Base-by-base conservation (phyloP, 2,113 vertebrate genomes). In the Saiga tatarica region DNA sequence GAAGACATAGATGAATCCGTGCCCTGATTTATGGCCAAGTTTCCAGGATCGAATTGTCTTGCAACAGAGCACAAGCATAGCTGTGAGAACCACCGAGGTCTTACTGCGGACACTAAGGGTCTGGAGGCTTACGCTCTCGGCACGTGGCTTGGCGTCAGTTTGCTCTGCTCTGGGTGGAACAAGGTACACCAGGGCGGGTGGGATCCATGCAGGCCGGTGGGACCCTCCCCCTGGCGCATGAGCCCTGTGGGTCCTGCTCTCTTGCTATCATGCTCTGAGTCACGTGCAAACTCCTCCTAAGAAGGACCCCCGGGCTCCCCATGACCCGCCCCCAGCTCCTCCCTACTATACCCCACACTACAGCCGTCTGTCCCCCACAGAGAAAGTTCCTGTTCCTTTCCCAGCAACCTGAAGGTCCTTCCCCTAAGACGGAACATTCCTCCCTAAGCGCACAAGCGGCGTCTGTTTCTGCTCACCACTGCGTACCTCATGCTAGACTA, bases 251-350 rank as follows among this genome's bases (percentile, higher is more conserved):
- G 50, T 13, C 79, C 33, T 36, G 50, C 33, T 36, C 17, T 25
- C 74, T 59, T 59, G 25, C 62, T 45, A 1, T 2, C 1, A 2
- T 1, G 45, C n/a, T 7, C 36, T 45, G 8, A 2, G 42, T 4
- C 12, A 23, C 28, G 19, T 3, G 7, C 6, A 12, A 19, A 50
- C 19, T 81, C 53, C 47, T 74, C 39, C 25, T 36, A 16, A 17
- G 10, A 9, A 3, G 62, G 19, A 30, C 4, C 36, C 53, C 87
- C 11, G 1, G 53, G 52, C 9, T 55, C 47, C 30, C 9, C 10
- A 15, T 4, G n/a, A 9, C 6, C 17, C 1, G 4, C 6, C 6
- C 50, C 7, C 0, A 0, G 26, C 33, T 64, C 67, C 9, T 13
- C n/a, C 19, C 52, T 16, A 23, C 52, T 16, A 30, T 25, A 2